Conservation (phyloP, 2,797 vertebrate species). For the Lerista edwardsae region DNA sequence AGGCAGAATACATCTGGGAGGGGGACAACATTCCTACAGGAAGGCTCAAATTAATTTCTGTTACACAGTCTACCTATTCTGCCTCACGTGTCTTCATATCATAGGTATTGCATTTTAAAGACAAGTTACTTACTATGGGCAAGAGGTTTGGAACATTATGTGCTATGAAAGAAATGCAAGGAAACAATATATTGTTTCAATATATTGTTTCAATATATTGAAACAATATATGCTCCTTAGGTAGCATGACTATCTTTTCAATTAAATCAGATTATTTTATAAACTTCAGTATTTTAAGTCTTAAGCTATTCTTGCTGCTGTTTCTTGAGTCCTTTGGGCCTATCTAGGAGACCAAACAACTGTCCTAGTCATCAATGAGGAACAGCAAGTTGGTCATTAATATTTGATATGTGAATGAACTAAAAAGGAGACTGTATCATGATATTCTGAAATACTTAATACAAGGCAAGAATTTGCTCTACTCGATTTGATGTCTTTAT, state of each 20-base stretch:
- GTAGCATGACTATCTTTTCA: neutral
- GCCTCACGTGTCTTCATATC: no score
- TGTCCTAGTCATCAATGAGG: neutral
- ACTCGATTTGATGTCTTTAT: neutral
- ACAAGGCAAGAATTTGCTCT: no score
- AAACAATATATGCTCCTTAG: no score
- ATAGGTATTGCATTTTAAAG: neutral
- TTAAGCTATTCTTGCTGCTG: neutral
- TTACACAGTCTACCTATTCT: neutral
- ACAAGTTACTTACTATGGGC: neutral
- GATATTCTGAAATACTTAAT: neutral
- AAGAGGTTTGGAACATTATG: neutral
- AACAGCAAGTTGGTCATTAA: neutral
- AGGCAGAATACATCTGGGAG: no score
- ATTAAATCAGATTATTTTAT: neutral
- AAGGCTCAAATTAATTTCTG: neutral
- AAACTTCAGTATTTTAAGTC: neutral
- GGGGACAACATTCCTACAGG: neutral
- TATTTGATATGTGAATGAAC: neutral
- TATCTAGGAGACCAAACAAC: neutral
- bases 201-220: no score
- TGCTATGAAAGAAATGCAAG: neutral
- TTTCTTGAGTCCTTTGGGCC: neutral
- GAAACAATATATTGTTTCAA: no score
- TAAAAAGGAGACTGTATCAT: neutral